Percentiles rank a stretch among this genome's conserved stretches.
Conservation (phyloP, 2,888 invertebrate species). For the Polydrusus cervinus region DNA sequence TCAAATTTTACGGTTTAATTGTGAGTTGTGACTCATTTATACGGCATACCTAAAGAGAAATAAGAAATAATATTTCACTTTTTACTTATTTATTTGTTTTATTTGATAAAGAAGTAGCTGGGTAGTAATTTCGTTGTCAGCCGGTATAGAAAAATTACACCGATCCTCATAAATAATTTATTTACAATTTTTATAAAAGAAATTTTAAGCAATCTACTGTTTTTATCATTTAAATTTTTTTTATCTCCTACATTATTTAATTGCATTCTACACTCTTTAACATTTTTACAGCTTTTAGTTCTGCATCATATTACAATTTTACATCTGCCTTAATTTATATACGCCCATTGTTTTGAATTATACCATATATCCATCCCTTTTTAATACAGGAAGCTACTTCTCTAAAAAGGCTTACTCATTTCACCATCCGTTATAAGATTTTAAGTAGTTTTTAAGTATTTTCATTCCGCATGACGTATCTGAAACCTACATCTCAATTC, state of each 20-base stretch:
- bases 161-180: no score
- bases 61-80: no score
- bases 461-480: constrained; percentile 37
- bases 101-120: no score
- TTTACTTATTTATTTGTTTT: no score
- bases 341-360: neutral
- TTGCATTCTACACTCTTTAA: neutral
- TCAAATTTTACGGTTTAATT: no score
- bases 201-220: no score
- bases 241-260: no score
- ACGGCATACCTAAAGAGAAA: no score
- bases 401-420: constrained; percentile 23
- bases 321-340: neutral
- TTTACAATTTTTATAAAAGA: neutral
- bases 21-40: no score
- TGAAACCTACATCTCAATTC: constrained; percentile 38
- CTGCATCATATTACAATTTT: neutral
- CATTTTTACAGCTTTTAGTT: neutral
- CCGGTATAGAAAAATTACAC: no score
- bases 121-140: no score
- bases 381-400: constrained; percentile 11
- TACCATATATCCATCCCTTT: constrained; percentile 3
- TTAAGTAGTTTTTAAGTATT: constrained; percentile 44
- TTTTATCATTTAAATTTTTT: no score
- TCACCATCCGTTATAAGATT: constrained; percentile 29